Evolutionary conservation across 2,888 invertebrate genomes (phyloP).

Genomic region (Rhingia campestris): DNA sequence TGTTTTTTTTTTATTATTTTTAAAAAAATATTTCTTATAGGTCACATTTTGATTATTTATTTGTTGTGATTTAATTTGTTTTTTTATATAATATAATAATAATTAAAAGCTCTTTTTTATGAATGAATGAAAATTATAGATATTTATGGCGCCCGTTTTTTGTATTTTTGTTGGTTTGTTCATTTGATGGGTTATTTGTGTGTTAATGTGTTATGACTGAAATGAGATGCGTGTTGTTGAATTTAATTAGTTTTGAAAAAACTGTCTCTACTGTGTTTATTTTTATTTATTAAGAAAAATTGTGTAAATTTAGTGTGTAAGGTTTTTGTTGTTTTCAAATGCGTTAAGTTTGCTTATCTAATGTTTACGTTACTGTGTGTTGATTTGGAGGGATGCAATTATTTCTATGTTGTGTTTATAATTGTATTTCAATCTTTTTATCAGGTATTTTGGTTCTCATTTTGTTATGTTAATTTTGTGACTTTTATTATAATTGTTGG

Average conservation of each 20-base stretch:
- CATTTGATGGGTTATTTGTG: conserved; percentile 59
- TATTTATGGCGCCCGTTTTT: conserved; percentile 63
- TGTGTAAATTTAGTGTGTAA: conserved; percentile 1
- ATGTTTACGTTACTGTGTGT: conserved; percentile 12
- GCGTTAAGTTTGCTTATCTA: conserved; percentile 20
- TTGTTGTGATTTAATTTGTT: conserved; percentile 54
- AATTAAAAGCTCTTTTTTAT: conserved; percentile 49
- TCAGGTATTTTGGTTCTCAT: conserved; percentile 58
- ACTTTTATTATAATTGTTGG: conserved; percentile 17
- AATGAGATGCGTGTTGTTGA: conserved; percentile 69
- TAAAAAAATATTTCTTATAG: conserved; percentile 46
- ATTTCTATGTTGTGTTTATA: conserved; percentile 26
- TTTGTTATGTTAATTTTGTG: conserved; percentile 44
- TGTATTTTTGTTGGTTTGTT: conserved; percentile 23
- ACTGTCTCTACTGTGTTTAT: conserved; percentile 14
- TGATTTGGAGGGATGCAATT: conserved; percentile 42
- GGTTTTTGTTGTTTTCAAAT: conserved; percentile 29
- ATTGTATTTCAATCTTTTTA: conserved; percentile 46
- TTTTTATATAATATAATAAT: conserved; percentile 7
- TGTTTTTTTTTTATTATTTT: conserved; percentile 19
- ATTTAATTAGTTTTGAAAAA: conserved; percentile 35
- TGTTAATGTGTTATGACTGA: conserved; percentile 70
- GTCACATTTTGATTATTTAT: conserved; percentile 20
- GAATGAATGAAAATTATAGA: conserved; percentile 32
- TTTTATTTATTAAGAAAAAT: background rate